Evolutionary conservation across 2,113 vertebrate genomes (phyloP).

Genomic region (Edolisoma coerulescens): DNA sequence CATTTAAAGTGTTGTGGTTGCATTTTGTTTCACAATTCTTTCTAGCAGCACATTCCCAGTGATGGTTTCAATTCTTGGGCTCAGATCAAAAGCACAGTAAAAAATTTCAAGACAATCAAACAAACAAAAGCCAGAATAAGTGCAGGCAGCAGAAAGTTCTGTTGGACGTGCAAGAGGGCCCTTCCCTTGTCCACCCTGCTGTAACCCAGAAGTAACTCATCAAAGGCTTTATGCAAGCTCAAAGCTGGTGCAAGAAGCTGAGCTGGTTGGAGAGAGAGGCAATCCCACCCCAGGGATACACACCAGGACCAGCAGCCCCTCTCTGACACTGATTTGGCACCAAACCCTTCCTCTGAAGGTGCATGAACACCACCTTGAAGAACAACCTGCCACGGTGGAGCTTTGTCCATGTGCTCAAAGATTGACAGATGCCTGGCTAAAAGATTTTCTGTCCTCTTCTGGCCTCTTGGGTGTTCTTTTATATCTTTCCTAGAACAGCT

Average conservation of each 20-base stretch:
- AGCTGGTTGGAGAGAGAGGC: not conserved
- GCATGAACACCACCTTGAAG: not conserved
- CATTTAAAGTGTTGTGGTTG: conserved; percentile 45
- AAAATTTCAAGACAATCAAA: conserved; percentile 43
- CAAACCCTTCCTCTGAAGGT: not conserved
- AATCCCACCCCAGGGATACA: not conserved
- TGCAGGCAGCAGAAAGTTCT: not conserved
- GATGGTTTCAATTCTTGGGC: conserved; percentile 31
- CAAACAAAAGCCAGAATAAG: not conserved
- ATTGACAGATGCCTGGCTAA: not conserved
- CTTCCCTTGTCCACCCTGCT: fast-evolving
- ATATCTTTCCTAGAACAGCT: not conserved
- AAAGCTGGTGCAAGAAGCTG: not conserved
- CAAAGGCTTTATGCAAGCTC: not conserved
- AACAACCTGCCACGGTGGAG: not conserved
- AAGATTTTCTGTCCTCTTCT: not conserved
- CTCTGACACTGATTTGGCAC: not conserved
- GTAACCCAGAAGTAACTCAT: not conserved
- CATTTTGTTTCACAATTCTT: conserved; percentile 31
- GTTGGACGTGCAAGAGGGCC: not conserved
- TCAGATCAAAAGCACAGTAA: conserved; percentile 44
- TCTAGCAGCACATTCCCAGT: conserved; percentile 10
- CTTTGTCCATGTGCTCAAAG: not conserved
- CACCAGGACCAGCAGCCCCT: not conserved
- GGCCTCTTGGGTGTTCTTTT: not conserved